Evolutionary conservation across 2,888 invertebrate genomes (phyloP), one percentile per base, ranked within the genome.

Genomic region (Eutolmus rufibarbis): DNA sequence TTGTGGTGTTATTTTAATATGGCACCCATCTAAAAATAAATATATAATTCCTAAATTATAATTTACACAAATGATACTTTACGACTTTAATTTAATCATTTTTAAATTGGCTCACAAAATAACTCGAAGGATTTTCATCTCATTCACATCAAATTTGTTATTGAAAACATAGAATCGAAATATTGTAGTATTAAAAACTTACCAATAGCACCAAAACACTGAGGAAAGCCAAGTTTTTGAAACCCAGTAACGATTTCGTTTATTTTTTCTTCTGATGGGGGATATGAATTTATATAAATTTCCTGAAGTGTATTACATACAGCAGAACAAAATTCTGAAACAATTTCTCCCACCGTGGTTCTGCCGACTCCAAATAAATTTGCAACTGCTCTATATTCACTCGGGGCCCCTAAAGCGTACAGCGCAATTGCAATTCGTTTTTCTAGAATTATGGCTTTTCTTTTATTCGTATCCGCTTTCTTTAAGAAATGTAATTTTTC

Each of bases 1-100:
- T 19, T 57, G 81, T 1, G 87, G 74, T 31, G 37, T 34, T 23
- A 88, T 51, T 85, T 87, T 85, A 14, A 88, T 87, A 76, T 87
- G 86, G 9, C 43, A 74, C 2, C 86, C 86, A 74, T 81, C 79
- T 79, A 37, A 31, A 51, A 23, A 8, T 28, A 9, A 40, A 40
- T 12, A 40, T 40, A 40, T 40, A 8, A 8, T 40, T 9, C 12
- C 7, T 40, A 40, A 9, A 40, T 12, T 40, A 8, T 12, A 40
- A 9, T 12, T 40, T 40, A 40, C 40, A 40, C 40, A 40, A 40
- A 34, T 34, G 5, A 0, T 40, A 40, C 40, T 12, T 40, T 40
- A 40, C 0, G 2, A 12, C 12, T 40, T 40, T 34, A 7, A 34
- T 34, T 34, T 34, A 7, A 7, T 7, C 0, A 34, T 34, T 34